Evolutionary conservation across 37 sponge, comb jelly and placozoan genomes (phyloP), one percentile per base, ranked within the genome.

Genomic region (Crambe crambe): DNA sequence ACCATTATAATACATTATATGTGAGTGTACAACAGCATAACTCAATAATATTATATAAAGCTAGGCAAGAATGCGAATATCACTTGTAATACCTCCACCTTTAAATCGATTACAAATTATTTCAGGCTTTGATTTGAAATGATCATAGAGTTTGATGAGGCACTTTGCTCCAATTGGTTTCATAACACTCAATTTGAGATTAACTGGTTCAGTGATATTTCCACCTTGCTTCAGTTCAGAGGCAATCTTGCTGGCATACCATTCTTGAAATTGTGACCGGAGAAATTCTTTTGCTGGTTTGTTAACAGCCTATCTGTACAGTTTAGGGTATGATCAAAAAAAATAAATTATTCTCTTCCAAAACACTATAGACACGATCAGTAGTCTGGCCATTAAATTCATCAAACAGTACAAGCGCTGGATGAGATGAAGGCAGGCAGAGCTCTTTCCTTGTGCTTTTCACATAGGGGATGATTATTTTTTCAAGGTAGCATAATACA

Each of bases 221-320:
- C 73, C 76, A 29, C 34, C 72, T 23, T 72, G 34, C 22, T 79
- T 30, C 32, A 87, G 41, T 72, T 87, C 82, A 29, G 36, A 21
- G 8, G 18, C n/a, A 42, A 87, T 54, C 18, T 73, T 31, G n/a
- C 30, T 40, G 37, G 69, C 51, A 76, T 88, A 82, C 82, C 82
- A 88, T 26, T 68, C 83, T 29, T 76, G 68, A 32, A 81, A 88
- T 32, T 35, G 39, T 6, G 18, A 21, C 12, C 79, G 22, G 39
- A 88, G 40, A 76, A 77, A 81, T 23, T 69, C 63, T 42, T 82
- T 88, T 20, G 83, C 89, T 32, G 78, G 76, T 34, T 88, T 82
- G 31, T 88, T 71, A 58, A 88, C 83, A 89, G 78, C 60, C 17
- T 25, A 37, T 84, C 80, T 26, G 89, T 89, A 26, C 78, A 69